A percentile compares a stretch with the other conserved stretches of the same genome.
Evolutionary conservation across 2,113 vertebrate genomes (phyloP).

Genomic region (Hyperopisus bebe): DNA sequence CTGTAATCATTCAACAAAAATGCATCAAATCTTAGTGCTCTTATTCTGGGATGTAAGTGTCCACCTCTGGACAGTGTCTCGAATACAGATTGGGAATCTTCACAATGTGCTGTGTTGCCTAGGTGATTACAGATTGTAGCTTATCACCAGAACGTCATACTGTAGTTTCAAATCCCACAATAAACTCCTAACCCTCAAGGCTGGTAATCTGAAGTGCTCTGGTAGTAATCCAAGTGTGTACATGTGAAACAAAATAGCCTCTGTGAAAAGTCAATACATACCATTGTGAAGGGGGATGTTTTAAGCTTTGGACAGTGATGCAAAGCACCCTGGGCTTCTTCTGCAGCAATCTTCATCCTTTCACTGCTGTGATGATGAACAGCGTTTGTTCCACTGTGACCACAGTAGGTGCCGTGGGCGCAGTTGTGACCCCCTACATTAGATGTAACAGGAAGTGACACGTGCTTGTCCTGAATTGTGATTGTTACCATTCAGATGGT

Average conservation of each 20-base stretch:
- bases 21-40: neutral
- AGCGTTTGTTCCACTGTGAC: neutral
- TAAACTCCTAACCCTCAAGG: neutral
- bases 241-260: neutral
- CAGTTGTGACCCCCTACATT: neutral
- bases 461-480: neutral
- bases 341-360: neutral
- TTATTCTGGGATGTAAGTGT: neutral
- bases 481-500: neutral
- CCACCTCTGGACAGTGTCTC: neutral
- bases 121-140: neutral
- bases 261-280: neutral
- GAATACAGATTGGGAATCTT: neutral
- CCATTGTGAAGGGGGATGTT: neutral
- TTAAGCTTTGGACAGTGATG: neutral
- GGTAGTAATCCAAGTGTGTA: neutral
- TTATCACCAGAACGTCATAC: neutral
- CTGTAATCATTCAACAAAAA: neutral
- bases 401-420: neutral
- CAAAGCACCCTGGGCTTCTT: neutral
- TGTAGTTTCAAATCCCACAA: neutral
- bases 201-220: neutral
- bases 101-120: neutral
- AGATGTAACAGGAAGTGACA: conserved; percentile 3
- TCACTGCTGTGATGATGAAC: neutral